Evolutionary conservation across 1,140 invertebrate genomes (phyloP).

Genomic region (Drosophila baimaii): DNA sequence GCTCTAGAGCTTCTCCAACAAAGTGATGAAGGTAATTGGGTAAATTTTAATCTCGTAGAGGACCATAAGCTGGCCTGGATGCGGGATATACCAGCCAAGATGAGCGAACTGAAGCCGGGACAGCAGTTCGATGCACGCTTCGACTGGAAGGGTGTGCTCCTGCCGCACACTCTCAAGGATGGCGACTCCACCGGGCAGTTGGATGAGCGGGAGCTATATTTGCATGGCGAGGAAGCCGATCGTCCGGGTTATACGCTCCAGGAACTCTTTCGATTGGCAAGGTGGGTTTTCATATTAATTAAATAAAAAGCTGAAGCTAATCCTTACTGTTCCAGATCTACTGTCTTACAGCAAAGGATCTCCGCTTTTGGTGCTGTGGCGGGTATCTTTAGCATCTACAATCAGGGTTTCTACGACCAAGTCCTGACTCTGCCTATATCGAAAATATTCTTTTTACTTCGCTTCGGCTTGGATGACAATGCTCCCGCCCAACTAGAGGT

Average conservation of each 20-base stretch:
- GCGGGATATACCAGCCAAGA: slow-evolving; percentile 86
- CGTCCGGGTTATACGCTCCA: slow-evolving; percentile 94
- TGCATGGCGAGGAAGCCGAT: slow-evolving; percentile 96
- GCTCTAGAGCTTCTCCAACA: slow-evolving; percentile 87
- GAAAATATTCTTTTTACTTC: slow-evolving; percentile 91
- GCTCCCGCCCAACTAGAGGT: slow-evolving; percentile 89
- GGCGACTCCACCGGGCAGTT: slow-evolving; percentile 85
- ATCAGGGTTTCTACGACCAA: slow-evolving; percentile 89
- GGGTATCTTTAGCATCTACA: slow-evolving; percentile 91
- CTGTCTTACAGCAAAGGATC: slow-evolving; percentile 91
- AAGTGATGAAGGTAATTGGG: slow-evolving; percentile 88
- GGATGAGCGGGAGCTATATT: slow-evolving; percentile 90
- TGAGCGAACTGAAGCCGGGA: slow-evolving; percentile 83
- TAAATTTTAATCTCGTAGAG: slow-evolving; percentile 93
- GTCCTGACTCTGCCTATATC: slow-evolving; percentile 87
- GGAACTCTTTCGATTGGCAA: slow-evolving; percentile 91
- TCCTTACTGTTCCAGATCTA: slow-evolving; percentile 84
- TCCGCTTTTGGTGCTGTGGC: slow-evolving; percentile 91
- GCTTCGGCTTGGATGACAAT: slow-evolving; percentile 94
- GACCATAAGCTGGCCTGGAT: slow-evolving; percentile 94
- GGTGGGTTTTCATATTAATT: slow-evolving; percentile 20
- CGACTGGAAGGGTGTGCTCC: slow-evolving; percentile 88
- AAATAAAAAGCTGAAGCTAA: not conserved
- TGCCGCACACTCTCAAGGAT: slow-evolving; percentile 86
- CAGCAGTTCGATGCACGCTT: slow-evolving; percentile 90